phyloP scores from a whole-genome alignment of 2,113 vertebrate genomes.

The Bucco capensis region DNA sequence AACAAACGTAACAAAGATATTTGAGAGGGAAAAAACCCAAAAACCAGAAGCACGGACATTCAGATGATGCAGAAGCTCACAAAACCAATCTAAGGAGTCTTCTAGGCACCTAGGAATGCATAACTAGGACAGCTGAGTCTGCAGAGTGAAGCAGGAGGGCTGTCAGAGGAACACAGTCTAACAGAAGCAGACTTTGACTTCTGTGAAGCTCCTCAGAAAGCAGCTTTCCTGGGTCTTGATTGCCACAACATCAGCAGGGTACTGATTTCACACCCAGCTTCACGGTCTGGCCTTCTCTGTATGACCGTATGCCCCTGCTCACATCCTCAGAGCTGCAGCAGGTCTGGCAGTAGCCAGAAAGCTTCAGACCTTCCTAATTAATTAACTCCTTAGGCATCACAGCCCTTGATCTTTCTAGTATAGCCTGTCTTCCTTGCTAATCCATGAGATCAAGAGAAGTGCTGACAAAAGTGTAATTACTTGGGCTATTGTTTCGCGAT shows the following conservation, averaged over 20 bases:
- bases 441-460: slow-evolving; percentile 19
- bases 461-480: slow-evolving; percentile 24
- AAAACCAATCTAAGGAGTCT: background rate
- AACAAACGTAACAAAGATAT: background rate
- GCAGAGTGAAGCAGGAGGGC: background rate
- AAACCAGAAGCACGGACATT: background rate
- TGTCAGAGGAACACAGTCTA: background rate
- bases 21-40: background rate
- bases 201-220: background rate
- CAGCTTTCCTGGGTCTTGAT: background rate
- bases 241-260: background rate
- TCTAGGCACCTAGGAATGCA: background rate
- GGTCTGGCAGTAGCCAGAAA: background rate
- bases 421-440: slow-evolving; percentile 19
- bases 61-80: background rate
- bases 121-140: background rate
- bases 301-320: fast-evolving
- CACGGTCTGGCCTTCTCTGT: background rate
- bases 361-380: slow-evolving; percentile 9
- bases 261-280: background rate
- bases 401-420: slow-evolving; percentile 37
- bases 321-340: background rate
- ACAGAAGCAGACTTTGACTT: background rate
- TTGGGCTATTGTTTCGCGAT: background rate
- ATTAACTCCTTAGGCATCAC: slow-evolving; percentile 24